These are phyloP conservation scores for Canis aureus DNA, from an alignment of 2,113 vertebrate genomes.

Conservation along the genomic window DNA sequence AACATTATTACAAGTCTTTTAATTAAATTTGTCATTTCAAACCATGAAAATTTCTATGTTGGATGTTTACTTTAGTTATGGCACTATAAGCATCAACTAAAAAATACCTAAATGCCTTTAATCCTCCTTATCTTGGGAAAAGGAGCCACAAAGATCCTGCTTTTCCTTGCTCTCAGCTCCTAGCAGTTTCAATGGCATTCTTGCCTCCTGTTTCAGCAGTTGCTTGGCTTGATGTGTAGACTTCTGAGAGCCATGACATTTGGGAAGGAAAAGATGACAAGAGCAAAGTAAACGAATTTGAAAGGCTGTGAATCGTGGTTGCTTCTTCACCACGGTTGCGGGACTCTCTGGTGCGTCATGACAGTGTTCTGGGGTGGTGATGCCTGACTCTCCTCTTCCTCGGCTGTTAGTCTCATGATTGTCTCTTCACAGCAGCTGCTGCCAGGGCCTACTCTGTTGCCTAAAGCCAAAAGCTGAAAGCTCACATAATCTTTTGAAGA, in stretches of 20 bases:
- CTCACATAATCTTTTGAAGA: not conserved
- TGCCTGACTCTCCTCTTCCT: not conserved
- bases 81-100: not conserved
- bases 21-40: not conserved
- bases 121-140: not conserved
- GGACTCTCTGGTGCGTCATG: fast-evolving
- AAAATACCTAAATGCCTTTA: not conserved
- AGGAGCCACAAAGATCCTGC: not conserved
- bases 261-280: not conserved
- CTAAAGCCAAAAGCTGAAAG: not conserved
- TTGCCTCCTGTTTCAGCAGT: not conserved
- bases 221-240: not conserved
- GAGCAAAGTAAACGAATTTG: not conserved
- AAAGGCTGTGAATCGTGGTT: not conserved
- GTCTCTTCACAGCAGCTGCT: not conserved
- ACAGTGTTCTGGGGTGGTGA: not conserved
- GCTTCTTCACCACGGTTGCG: fast-evolving
- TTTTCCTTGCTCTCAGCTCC: not conserved
- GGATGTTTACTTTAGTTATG: not conserved
- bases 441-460: not conserved
- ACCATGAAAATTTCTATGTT: not conserved
- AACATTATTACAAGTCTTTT: not conserved
- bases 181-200: fast-evolving
- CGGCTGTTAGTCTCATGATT: not conserved
- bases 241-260: not conserved